Base-by-base conservation (phyloP, 2,888 invertebrate species). In the Dasysyrphus tricinctus region DNA sequence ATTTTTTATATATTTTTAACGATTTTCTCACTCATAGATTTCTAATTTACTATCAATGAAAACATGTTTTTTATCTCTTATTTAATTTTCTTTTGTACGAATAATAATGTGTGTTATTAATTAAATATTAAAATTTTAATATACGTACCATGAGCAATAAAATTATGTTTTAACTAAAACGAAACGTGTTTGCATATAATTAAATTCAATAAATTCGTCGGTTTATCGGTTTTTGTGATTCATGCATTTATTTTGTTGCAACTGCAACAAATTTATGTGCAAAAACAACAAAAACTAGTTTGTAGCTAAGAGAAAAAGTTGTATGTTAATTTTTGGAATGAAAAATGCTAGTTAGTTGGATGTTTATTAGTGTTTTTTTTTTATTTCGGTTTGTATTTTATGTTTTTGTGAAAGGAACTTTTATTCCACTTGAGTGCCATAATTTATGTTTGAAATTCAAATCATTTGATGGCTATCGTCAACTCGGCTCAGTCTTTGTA, bases 1-100 rank as follows among this genome's bases (percentile, higher is more conserved):
- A 16, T 29, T 49, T 67, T 42, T 39, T 67, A 37, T 39, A 65
- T 24, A 24, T 24, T 37, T 73, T 69, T 49, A 80, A 80, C 76
- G 56, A 29, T 80, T 75, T 74, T 83, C 87, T 87, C 87, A 83
- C 83, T 87, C 82, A 87, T 84, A 74, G 67, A 85, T 88, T 88
- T 80, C 69, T 77, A 70, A 77, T 63, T 77, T 29, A 47, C 70
- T 70, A 72, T 59, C 69, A 54, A 80, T 44, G 51, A 79, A 42
- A 63, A 75, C 16, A 75, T 29, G 19, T 34, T 59, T 67, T 37
- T 73, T 24, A 24, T 24, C 19, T 47, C 8, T 65, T 14, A 39
- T 51, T 24, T 42, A 39, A 8, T 51, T n/a, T 39, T 59, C 12
- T 47, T 67, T 42, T 67, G 14, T 49, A 57, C 56, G 67, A 47